Evolutionary conservation across 2,888 invertebrate genomes (phyloP).

Genomic region (Pterostichus madidus): DNA sequence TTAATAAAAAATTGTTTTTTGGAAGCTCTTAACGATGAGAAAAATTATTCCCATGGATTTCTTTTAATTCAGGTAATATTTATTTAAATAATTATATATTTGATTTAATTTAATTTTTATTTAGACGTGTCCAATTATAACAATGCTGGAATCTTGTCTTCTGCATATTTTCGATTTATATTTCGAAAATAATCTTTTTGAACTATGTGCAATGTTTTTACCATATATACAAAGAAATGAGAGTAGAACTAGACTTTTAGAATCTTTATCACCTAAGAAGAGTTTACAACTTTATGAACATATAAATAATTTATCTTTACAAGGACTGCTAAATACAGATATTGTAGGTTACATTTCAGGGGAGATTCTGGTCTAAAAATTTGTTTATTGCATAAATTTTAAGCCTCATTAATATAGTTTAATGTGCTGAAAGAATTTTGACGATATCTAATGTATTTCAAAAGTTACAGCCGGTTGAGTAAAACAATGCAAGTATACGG

Average conservation of each 20-base stretch:
- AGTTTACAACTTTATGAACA: slow-evolving; percentile 19
- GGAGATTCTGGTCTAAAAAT: background rate
- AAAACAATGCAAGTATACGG: no score
- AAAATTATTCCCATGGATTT: slow-evolving; percentile 32
- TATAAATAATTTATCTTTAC: slow-evolving; percentile 7
- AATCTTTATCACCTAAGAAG: slow-evolving; percentile 10
- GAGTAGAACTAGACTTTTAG: background rate
- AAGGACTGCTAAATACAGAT: slow-evolving; percentile 50
- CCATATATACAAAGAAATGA: slow-evolving; percentile 39
- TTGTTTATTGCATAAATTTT: background rate
- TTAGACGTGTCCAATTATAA: slow-evolving; percentile 54
- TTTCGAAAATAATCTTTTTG: slow-evolving; percentile 26
- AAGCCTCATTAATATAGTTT: no score
- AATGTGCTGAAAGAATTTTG: no score
- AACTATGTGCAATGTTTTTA: slow-evolving; percentile 54
- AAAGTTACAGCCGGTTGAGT: no score
- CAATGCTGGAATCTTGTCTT: slow-evolving; percentile 46
- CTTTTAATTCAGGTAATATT: slow-evolving; percentile 55
- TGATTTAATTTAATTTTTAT: slow-evolving; percentile 6
- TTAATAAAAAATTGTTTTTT: slow-evolving; percentile 43
- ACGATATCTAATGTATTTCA: no score
- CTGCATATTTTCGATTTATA: slow-evolving; percentile 25
- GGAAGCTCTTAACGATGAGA: background rate
- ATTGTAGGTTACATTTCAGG: slow-evolving; percentile 21
- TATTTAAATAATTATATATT: background rate